phyloP scores from a whole-genome alignment of 2,888 invertebrate species.

The Leucophenga maculata region DNA sequence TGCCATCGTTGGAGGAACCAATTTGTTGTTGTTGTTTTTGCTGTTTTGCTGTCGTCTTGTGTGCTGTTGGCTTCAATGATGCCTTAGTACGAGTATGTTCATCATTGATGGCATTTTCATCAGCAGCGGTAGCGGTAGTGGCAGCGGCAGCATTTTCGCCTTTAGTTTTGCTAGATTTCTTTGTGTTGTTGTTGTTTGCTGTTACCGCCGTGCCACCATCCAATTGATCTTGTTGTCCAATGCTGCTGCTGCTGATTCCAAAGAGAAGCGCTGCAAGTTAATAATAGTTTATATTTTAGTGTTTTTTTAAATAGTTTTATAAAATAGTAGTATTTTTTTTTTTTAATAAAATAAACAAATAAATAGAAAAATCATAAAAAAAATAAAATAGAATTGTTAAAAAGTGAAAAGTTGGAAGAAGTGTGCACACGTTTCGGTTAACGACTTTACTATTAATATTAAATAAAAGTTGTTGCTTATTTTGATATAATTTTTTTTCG shows the following conservation, averaged over 20 bases:
- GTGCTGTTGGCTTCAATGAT: conserved; percentile 10
- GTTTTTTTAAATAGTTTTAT: background rate
- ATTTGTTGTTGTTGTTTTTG: conserved; percentile 33
- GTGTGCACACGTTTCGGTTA: too few species aligned
- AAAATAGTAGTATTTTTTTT: too few species aligned
- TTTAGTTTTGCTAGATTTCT: conserved; percentile 30
- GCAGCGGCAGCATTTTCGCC: background rate
- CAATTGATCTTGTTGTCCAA: conserved; percentile 42
- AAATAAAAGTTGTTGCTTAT: conserved; percentile 22
- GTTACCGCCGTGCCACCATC: conserved; percentile 46
- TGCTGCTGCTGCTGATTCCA: too few species aligned
- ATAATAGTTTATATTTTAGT: background rate
- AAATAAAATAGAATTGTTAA: conserved; percentile 18
- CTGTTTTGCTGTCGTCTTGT: background rate
- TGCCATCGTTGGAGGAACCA: conserved; percentile 68
- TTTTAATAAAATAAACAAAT: conserved; percentile 48
- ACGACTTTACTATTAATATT: too few species aligned
- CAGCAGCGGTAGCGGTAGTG: background rate
- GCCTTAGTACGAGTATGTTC: conserved; percentile 27
- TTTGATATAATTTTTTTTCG: conserved; percentile 30
- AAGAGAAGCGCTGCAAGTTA: conserved; percentile 43
- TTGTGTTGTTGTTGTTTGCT: conserved; percentile 49
- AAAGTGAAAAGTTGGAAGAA: conserved; percentile 24
- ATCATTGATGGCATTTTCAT: background rate
- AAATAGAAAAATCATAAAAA: conserved; percentile 21